A percentile compares a stretch with the other conserved stretches of the same genome.
These are phyloP conservation scores for Rhinoraja longicauda DNA, from an alignment of 2,797 vertebrate genomes.

Conservation along the genomic window DNA sequence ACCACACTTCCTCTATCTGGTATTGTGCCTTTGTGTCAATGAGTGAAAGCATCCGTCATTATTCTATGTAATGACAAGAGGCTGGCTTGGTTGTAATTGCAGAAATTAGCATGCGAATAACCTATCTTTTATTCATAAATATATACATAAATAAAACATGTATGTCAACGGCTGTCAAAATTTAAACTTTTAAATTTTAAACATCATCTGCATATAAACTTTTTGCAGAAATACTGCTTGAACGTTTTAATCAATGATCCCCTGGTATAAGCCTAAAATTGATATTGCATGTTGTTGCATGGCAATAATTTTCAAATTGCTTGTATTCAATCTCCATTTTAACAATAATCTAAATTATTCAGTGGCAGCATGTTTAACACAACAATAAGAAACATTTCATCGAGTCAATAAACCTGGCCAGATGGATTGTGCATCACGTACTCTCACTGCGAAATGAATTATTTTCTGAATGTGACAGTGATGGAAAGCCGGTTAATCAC, in stretches of 20 bases:
- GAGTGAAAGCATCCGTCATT: neutral
- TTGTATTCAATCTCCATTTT: neutral
- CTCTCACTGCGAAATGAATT: neutral
- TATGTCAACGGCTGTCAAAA: neutral
- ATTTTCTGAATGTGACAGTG: conserved; percentile 32
- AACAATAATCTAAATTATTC: neutral
- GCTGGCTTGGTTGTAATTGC: neutral
- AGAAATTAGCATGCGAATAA: neutral
- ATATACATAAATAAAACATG: conserved; percentile 26
- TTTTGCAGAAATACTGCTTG: neutral
- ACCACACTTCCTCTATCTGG: neutral
- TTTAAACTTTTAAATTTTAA: too few species aligned
- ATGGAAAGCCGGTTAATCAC: conserved; percentile 28
- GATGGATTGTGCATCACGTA: conserved; percentile 13
- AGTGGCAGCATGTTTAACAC: neutral
- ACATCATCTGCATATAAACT: neutral
- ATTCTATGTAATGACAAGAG: conserved; percentile 9
- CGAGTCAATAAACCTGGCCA: neutral
- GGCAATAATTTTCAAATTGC: neutral
- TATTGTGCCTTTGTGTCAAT: neutral
- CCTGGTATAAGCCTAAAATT: neutral
- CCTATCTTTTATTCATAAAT: conserved; percentile 31
- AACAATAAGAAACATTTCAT: neutral
- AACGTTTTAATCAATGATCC: conserved; percentile 14
- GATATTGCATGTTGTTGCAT: neutral